Percentiles rank a stretch among this genome's conserved stretches.
These are phyloP conservation scores for Heterocephalus glaber DNA, from an alignment of 2,113 vertebrate genomes.

Conservation along the genomic window DNA sequence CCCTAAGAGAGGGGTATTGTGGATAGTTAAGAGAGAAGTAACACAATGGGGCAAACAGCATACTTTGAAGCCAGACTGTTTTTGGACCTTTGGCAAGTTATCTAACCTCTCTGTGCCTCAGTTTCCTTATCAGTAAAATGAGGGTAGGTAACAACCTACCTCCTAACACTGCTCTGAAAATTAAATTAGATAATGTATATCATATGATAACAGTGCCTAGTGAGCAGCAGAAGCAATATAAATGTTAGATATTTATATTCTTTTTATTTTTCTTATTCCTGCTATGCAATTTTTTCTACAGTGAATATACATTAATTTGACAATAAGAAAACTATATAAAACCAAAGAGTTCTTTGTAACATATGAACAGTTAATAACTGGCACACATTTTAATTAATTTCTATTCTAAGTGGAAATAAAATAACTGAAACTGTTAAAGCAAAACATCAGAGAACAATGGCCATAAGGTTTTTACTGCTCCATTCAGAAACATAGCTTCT, in stretches of 20 bases:
- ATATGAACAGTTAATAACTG: slow-evolving; percentile 44
- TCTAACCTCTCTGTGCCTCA: not conserved
- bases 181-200: not conserved
- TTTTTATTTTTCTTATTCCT: slow-evolving; percentile 51
- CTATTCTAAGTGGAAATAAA: slow-evolving; percentile 55
- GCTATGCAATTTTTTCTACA: slow-evolving; percentile 29
- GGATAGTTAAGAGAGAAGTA: not conserved
- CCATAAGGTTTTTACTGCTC: not conserved
- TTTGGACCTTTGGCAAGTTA: not conserved
- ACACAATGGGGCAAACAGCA: not conserved
- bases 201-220: not conserved
- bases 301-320: slow-evolving; percentile 46
- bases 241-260: slow-evolving; percentile 5
- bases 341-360: slow-evolving; percentile 22
- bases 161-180: not conserved
- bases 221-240: not conserved
- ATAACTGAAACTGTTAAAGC: slow-evolving; percentile 47
- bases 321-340: slow-evolving; percentile 21
- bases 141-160: not conserved
- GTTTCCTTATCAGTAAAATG: not conserved
- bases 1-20: not conserved
- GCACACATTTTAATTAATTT: slow-evolving; percentile 64
- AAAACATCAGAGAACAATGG: not conserved
- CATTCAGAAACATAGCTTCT: not conserved
- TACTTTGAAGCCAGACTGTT: not conserved